Conservation (phyloP, 2,113 vertebrate species). For the Lepidothrix coronata region DNA sequence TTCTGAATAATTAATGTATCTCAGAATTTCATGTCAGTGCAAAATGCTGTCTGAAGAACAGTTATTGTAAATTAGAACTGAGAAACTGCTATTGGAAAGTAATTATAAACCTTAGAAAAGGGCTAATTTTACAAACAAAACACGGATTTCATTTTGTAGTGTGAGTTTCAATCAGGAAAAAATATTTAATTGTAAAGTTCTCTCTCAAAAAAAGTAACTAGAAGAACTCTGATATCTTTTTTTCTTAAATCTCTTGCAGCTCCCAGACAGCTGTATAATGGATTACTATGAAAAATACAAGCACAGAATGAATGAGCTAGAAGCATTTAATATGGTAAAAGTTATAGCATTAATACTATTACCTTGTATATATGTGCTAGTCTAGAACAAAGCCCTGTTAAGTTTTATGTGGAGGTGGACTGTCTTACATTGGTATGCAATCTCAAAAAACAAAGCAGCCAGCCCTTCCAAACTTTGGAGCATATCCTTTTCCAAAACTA, state of each 20-base stretch:
- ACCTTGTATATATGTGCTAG: slow-evolving; percentile 4
- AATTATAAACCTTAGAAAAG: background rate
- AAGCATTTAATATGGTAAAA: slow-evolving; percentile 94
- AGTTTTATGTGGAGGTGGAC: slow-evolving; percentile 52
- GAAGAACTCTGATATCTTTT: background rate
- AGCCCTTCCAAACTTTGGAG: slow-evolving; percentile 4
- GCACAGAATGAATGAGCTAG: slow-evolving; percentile 85
- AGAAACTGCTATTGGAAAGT: background rate
- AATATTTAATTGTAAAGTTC: background rate
- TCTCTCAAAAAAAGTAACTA: background rate
- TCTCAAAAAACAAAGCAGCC: slow-evolving; percentile 47
- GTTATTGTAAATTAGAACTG: background rate
- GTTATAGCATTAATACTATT: slow-evolving; percentile 26
- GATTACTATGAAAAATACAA: slow-evolving; percentile 83
- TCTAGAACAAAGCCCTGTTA: slow-evolving; percentile 47
- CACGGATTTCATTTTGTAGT: background rate
- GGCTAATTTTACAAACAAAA: slow-evolving; percentile 36
- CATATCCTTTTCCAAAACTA: slow-evolving; percentile 63
- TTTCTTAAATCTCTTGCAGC: slow-evolving; percentile 66
- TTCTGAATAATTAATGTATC: background rate
- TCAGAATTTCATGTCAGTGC: background rate
- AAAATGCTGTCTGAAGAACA: background rate
- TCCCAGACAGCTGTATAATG: slow-evolving; percentile 82
- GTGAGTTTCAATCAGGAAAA: background rate
- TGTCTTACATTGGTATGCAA: slow-evolving; percentile 45